Percentiles rank a stretch among this genome's conserved stretches.
phyloP scores from a whole-genome alignment of 1,140 invertebrate species.

The Camponotus pennsylvanicus region DNA sequence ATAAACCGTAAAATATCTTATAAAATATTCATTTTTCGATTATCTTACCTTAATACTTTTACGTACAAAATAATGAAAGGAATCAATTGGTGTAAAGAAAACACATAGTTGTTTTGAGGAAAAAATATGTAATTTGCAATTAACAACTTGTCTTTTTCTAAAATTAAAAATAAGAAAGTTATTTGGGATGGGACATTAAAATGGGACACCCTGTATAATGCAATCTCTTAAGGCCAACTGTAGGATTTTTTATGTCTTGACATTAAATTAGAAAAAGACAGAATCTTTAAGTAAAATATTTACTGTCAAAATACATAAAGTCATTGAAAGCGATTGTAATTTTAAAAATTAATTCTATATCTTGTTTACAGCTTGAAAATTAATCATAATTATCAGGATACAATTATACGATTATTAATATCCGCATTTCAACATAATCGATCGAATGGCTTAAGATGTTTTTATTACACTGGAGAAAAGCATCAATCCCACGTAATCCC shows the following conservation, averaged over 20 bases:
- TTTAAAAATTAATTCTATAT: slow-evolving; percentile 5
- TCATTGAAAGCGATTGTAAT: not conserved
- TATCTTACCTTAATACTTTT: too few relatives aligned
- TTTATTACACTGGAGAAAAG: slow-evolving; percentile 54
- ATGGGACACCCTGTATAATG: too few relatives aligned
- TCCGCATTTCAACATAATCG: slow-evolving; percentile 51
- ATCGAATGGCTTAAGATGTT: slow-evolving; percentile 35
- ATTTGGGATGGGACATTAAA: too few relatives aligned
- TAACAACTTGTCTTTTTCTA: too few relatives aligned
- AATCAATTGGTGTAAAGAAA: too few relatives aligned
- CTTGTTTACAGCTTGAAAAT: not conserved
- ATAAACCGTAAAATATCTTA: too few relatives aligned
- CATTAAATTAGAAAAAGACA: slow-evolving; percentile 4
- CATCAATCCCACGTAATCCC: slow-evolving; percentile 43
- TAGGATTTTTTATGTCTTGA: not conserved
- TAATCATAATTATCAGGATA: not conserved
- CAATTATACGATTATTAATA: slow-evolving; percentile 23
- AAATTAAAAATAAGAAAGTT: too few relatives aligned
- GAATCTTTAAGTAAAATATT: not conserved
- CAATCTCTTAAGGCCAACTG: not conserved
- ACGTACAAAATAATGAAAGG: too few relatives aligned
- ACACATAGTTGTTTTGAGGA: too few relatives aligned
- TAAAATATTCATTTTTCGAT: too few relatives aligned
- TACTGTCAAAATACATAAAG: not conserved
- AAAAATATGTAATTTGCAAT: too few relatives aligned